A percentile compares a stretch with the other conserved stretches of the same genome.
phyloP scores from a whole-genome alignment of 2,888 invertebrate genomes.

The Troides aeacus region DNA sequence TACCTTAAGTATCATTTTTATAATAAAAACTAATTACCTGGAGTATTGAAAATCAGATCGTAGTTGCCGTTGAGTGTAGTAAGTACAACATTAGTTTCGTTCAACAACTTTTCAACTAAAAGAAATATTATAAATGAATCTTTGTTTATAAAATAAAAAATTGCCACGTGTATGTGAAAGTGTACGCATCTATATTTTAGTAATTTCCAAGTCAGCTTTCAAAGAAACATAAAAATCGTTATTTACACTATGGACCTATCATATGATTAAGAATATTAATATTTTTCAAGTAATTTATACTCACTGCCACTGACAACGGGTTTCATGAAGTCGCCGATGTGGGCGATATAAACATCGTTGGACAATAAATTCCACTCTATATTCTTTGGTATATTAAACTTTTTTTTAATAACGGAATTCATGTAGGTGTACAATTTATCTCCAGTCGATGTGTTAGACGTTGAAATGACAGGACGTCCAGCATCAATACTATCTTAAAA shows the following conservation, averaged over 20 bases:
- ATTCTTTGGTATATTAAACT: background rate
- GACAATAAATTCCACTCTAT: background rate
- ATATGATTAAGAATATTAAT: too few species aligned
- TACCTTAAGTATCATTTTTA: too few species aligned
- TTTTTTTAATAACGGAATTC: background rate
- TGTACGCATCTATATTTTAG: too few species aligned
- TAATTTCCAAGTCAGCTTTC: too few species aligned
- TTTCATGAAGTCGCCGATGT: background rate
- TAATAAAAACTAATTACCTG: conserved; percentile 75
- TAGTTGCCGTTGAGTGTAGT: conserved; percentile 89
- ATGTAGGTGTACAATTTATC: background rate
- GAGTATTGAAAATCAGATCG: conserved; percentile 91
- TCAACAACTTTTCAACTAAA: conserved; percentile 84
- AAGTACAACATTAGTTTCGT: conserved; percentile 83
- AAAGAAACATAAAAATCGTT: too few species aligned
- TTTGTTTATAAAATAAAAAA: too few species aligned
- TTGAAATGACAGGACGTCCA: too few species aligned
- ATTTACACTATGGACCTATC: too few species aligned
- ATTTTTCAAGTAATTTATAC: background rate
- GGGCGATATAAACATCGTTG: background rate
- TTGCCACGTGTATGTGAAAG: too few species aligned
- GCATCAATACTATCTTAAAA: background rate
- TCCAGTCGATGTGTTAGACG: too few species aligned
- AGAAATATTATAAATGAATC: conserved; percentile 29
- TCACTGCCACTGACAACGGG: background rate